Conservation (phyloP, 2,113 vertebrate species). For the Erinaceus europaeus region DNA sequence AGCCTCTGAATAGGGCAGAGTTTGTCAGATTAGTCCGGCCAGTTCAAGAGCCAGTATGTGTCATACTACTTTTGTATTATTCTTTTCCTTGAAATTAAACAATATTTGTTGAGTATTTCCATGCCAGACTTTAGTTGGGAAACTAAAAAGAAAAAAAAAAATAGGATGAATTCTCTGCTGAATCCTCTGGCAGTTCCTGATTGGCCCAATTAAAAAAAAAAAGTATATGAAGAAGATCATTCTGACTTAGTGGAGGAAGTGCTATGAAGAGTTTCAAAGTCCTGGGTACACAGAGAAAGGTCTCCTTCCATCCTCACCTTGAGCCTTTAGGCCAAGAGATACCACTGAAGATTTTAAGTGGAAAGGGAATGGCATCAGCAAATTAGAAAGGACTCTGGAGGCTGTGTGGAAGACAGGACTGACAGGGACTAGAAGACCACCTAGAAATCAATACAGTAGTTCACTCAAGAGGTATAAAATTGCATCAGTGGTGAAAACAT, state of each 20-base stretch:
- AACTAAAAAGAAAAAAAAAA: background rate
- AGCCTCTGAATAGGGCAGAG: background rate
- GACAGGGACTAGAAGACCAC: background rate
- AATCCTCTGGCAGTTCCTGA: background rate
- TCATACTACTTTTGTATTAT: background rate
- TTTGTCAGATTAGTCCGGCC: conserved; percentile 28
- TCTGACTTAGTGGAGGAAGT: background rate
- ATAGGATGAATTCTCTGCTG: background rate
- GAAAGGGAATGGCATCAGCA: background rate
- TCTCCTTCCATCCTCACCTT: too few species aligned
- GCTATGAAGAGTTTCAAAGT: background rate
- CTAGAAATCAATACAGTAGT: background rate
- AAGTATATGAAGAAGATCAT: background rate
- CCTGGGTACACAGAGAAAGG: background rate
- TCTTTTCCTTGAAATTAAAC: background rate
- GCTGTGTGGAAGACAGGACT: rapidly evolving
- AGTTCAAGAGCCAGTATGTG: background rate
- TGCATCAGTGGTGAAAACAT: background rate
- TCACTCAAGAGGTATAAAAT: background rate
- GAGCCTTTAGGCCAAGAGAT: background rate
- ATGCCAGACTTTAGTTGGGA: background rate
- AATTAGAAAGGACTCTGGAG: background rate
- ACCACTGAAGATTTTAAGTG: background rate
- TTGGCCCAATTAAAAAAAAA: background rate
- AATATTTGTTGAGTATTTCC: background rate